phyloP scores from a whole-genome alignment of 2,888 invertebrate genomes.

The Periphyllus acericola region DNA sequence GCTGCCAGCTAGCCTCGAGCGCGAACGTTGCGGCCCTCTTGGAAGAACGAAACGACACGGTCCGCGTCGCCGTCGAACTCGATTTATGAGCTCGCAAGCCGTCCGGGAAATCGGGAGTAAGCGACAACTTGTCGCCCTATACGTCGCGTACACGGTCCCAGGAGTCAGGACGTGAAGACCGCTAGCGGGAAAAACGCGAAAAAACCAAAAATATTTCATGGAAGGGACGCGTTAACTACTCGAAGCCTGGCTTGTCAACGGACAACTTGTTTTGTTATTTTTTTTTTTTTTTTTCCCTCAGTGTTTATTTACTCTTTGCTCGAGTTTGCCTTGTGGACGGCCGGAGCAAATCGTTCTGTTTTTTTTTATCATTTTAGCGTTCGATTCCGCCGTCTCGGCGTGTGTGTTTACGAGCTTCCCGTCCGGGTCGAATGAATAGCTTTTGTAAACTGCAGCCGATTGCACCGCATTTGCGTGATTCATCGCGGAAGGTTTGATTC shows the following conservation, averaged over 20 bases:
- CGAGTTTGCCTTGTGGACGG: conserved; percentile 8
- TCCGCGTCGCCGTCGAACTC: not conserved
- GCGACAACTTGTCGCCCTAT: not conserved
- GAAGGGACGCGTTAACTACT: conserved; percentile 41
- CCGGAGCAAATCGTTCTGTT: not conserved
- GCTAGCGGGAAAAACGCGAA: not conserved
- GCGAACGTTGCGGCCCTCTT: not conserved
- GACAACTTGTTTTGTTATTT: conserved; percentile 53
- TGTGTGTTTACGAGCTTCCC: not conserved
- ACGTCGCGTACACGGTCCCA: not conserved
- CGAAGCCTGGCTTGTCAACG: conserved; percentile 51
- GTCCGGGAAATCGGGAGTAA: not conserved
- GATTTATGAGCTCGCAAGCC: not conserved
- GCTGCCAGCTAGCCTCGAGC: not conserved
- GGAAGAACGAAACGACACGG: not conserved
- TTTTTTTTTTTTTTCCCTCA: conserved; percentile 28
- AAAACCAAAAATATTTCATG: conserved; percentile 5
- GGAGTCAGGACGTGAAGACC: not conserved
- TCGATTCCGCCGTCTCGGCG: not conserved
- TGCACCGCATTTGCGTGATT: not conserved
- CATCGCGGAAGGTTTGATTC: not conserved
- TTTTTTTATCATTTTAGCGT: conserved; percentile 23
- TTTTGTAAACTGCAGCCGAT: not conserved
- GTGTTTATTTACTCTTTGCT: conserved; percentile 40
- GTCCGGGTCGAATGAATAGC: not conserved